Conservation (phyloP, 2,888 invertebrate genomes). For the Torymus auratus region DNA sequence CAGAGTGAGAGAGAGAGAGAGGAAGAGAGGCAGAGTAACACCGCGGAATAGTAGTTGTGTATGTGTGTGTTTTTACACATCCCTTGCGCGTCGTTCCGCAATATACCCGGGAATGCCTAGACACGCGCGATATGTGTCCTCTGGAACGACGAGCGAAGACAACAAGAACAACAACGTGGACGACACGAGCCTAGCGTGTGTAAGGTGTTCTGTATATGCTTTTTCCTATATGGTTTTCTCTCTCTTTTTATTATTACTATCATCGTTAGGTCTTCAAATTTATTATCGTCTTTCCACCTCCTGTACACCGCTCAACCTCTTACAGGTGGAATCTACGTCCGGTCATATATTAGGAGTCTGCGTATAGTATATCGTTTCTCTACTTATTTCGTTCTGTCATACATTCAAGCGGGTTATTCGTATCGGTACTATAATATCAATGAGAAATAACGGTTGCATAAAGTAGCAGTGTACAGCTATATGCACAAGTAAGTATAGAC, state of each 20-base stretch:
- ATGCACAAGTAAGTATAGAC: conserved; percentile 17
- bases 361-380: background rate
- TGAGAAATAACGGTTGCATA: background rate
- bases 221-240: conserved; percentile 7
- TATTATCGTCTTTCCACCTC: conserved; percentile 1
- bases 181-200: conserved; percentile 17
- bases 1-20: background rate
- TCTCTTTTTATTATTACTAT: conserved; percentile 11
- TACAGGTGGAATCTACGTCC: conserved; percentile 14
- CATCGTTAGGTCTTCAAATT: background rate
- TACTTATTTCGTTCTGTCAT: background rate
- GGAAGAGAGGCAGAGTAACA: background rate
- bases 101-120: conserved; percentile 7
- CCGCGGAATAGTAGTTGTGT: conserved; percentile 7
- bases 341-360: conserved; percentile 21
- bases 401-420: background rate
- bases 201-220: conserved; percentile 31
- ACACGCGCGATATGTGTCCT: background rate
- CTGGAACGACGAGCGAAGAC: background rate
- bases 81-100: conserved; percentile 7
- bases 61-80: conserved; percentile 14
- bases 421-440: background rate
- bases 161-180: too few relatives aligned
- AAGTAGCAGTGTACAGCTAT: conserved; percentile 4
- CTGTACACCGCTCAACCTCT: conserved; percentile 25